These are phyloP conservation scores for Nansenia antarctica DNA, from an alignment of 2,113 vertebrate species.

Conservation along the genomic window DNA sequence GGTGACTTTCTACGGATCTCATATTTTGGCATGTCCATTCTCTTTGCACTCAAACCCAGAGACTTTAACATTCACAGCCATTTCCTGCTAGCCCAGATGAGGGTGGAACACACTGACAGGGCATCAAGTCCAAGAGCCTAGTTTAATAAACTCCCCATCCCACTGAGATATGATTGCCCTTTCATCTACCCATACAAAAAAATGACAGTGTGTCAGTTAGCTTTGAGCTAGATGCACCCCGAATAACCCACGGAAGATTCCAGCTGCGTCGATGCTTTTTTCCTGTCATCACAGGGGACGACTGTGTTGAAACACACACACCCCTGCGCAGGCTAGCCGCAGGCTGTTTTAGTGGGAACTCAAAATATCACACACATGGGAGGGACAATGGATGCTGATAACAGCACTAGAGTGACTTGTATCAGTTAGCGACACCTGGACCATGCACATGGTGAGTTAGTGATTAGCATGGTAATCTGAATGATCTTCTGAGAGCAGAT, in stretches of 20 bases:
- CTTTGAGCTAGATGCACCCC: constrained; percentile 31
- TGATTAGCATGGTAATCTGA: constrained; percentile 16
- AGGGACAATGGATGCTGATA: constrained; percentile 43
- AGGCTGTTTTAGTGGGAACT: constrained; percentile 37
- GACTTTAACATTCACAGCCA: constrained; percentile 51
- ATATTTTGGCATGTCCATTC: neutral
- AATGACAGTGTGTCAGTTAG: constrained; percentile 15
- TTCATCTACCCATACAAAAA: constrained; percentile 35
- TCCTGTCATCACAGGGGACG: constrained; percentile 33
- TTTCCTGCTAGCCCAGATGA: constrained; percentile 31
- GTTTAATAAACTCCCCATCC: constrained; percentile 45
- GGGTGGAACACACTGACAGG: constrained; percentile 41
- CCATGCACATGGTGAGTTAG: neutral
- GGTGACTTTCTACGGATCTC: no score
- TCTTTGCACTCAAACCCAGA: neutral
- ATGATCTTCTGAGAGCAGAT: neutral
- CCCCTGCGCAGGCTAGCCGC: constrained; percentile 35
- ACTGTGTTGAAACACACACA: constrained; percentile 31
- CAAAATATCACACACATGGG: constrained; percentile 32
- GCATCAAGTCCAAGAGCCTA: constrained; percentile 35
- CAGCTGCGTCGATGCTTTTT: constrained; percentile 38
- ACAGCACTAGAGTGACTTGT: constrained; percentile 13
- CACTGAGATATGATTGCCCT: constrained; percentile 48
- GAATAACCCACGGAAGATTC: constrained; percentile 53
- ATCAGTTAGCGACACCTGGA: constrained; percentile 19